A percentile compares a stretch with the other conserved stretches of the same genome.
These are phyloP conservation scores for Anthopleura sola DNA, from an alignment of 64 coral and sea anemone genomes.

Conservation along the genomic window DNA sequence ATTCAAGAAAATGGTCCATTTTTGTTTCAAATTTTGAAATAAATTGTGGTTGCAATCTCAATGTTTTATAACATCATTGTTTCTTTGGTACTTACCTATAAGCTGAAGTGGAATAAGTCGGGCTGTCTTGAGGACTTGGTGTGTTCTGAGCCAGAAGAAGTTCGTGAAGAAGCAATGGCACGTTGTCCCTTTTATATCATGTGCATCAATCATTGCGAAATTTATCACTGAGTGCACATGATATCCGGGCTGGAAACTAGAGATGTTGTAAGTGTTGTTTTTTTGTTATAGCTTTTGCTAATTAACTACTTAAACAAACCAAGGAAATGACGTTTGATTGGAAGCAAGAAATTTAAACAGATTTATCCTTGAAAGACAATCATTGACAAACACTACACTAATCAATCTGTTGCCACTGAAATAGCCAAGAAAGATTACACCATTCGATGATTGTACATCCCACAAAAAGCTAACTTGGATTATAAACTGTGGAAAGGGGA, in stretches of 20 bases:
- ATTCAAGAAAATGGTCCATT: too few relatives aligned
- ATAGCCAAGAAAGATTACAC: background rate
- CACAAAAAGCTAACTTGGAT: background rate
- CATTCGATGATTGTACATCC: background rate
- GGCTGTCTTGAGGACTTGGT: background rate
- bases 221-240: background rate
- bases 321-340: constrained; percentile 4
- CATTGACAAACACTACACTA: constrained; percentile 10
- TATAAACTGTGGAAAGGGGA: background rate
- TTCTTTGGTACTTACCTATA: background rate
- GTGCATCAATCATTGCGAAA: constrained; percentile 1
- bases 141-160: background rate
- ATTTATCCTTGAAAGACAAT: background rate
- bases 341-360: background rate
- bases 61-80: background rate
- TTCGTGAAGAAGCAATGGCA: background rate
- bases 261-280: background rate
- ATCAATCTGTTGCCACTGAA: background rate
- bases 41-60: background rate
- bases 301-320: constrained; percentile 13
- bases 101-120: background rate
- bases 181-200: background rate
- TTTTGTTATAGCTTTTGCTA: background rate
- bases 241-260: background rate
- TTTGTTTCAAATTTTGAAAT: too few relatives aligned